Evolutionary conservation across 2,888 invertebrate genomes (phyloP).

Genomic region (Orchesella flavescens): DNA sequence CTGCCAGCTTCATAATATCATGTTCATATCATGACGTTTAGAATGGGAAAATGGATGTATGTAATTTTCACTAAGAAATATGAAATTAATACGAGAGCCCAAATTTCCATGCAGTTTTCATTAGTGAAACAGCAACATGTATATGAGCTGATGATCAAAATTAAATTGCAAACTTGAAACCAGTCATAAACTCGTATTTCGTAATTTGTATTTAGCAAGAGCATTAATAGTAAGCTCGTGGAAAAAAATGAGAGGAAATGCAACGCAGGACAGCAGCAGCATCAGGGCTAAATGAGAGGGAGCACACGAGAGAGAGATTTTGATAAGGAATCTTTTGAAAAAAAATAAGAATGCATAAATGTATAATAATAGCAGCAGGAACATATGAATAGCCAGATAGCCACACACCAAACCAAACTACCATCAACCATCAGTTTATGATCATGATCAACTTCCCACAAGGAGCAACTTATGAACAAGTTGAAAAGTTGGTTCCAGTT

Average conservation of each 20-base stretch:
- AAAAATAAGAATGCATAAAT: too few relatives aligned
- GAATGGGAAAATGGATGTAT: too few relatives aligned
- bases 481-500: constrained; percentile 21
- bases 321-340: constrained; percentile 15
- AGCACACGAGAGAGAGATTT: constrained; percentile 17
- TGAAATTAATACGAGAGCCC: too few relatives aligned
- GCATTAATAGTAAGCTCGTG: background rate
- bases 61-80: too few relatives aligned
- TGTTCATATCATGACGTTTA: too few relatives aligned
- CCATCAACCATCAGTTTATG: background rate
- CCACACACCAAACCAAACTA: too few relatives aligned
- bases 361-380: constrained; percentile 13
- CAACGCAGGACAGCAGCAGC: constrained; percentile 29
- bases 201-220: too few relatives aligned
- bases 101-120: background rate
- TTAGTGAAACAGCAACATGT: background rate
- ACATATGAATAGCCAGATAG: background rate
- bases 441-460: background rate
- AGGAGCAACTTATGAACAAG: background rate
- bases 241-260: constrained; percentile 28
- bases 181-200: background rate
- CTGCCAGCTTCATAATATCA: too few relatives aligned
- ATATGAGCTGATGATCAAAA: background rate
- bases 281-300: constrained; percentile 18
- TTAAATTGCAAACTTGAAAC: background rate